Conservation (phyloP, 2,113 vertebrate species). For the Ondatra zibethicus region DNA sequence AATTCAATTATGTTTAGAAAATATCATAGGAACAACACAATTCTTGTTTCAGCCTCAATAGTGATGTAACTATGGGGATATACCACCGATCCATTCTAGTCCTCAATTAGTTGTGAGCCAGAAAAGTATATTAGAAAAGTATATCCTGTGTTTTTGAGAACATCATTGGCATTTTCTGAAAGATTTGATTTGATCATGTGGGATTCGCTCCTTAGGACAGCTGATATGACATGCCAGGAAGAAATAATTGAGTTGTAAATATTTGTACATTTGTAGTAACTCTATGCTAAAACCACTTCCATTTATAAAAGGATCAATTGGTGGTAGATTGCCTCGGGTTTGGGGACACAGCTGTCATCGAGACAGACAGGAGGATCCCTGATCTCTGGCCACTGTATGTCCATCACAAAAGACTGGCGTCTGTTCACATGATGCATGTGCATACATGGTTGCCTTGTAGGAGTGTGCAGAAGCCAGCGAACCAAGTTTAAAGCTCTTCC, state of each 20-base stretch:
- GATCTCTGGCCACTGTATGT: background rate
- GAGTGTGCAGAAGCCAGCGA: background rate
- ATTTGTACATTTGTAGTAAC: slow-evolving; percentile 48
- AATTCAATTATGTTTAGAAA: slow-evolving; percentile 25
- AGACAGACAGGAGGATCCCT: background rate
- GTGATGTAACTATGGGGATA: background rate
- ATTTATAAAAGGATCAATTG: background rate
- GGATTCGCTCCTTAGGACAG: background rate
- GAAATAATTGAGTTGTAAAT: slow-evolving; percentile 20
- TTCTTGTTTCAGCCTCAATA: background rate
- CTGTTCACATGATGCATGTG: background rate
- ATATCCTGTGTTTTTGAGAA: background rate
- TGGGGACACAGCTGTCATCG: background rate
- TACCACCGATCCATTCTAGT: background rate
- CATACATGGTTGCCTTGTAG: background rate
- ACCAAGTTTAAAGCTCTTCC: background rate
- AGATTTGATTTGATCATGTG: background rate
- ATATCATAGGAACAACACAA: background rate
- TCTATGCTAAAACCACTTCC: background rate
- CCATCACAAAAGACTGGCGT: background rate
- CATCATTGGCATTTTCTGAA: background rate
- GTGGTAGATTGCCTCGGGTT: background rate
- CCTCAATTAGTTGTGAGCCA: background rate
- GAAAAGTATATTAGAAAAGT: background rate
- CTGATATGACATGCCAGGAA: background rate